These are phyloP conservation scores for Yponomeuta cagnagella DNA, from an alignment of 2,888 invertebrate genomes.

Conservation along the genomic window DNA sequence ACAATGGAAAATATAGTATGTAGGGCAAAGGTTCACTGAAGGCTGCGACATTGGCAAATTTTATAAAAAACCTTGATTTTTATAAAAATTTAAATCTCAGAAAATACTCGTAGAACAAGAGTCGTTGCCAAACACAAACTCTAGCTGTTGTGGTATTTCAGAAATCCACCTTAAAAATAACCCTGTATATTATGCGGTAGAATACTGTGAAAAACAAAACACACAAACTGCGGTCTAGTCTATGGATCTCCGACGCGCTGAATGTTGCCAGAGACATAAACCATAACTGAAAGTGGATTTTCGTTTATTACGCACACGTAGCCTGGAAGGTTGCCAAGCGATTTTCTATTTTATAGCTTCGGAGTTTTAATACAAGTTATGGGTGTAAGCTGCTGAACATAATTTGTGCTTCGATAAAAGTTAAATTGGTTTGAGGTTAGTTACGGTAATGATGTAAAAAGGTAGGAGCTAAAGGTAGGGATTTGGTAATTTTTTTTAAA, in stretches of 20 bases:
- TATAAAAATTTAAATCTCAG: too few species aligned
- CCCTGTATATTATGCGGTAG: too few species aligned
- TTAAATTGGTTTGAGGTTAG: background rate
- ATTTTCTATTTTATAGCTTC: slow-evolving; percentile 38
- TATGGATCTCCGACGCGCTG: slow-evolving; percentile 14
- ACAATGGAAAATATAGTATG: too few species aligned
- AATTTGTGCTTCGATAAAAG: background rate
- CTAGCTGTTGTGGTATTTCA: too few species aligned
- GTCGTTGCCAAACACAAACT: too few species aligned
- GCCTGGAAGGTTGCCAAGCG: slow-evolving; percentile 39
- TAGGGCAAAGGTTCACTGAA: too few species aligned
- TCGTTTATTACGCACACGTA: slow-evolving; percentile 45
- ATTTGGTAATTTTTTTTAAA: background rate
- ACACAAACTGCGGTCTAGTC: too few species aligned
- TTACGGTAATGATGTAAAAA: background rate
- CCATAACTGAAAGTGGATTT: slow-evolving; percentile 56
- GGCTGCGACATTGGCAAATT: too few species aligned
- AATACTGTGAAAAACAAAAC: too few species aligned
- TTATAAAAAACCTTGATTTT: too few species aligned
- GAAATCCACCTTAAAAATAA: too few species aligned
- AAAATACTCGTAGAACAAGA: too few species aligned
- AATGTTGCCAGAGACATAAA: slow-evolving; percentile 49
- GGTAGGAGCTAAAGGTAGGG: background rate
- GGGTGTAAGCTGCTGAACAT: background rate
- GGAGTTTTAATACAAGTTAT: slow-evolving; percentile 13